Conservation (phyloP, 2,797 vertebrate genomes). For the Sebastes nivosus region DNA sequence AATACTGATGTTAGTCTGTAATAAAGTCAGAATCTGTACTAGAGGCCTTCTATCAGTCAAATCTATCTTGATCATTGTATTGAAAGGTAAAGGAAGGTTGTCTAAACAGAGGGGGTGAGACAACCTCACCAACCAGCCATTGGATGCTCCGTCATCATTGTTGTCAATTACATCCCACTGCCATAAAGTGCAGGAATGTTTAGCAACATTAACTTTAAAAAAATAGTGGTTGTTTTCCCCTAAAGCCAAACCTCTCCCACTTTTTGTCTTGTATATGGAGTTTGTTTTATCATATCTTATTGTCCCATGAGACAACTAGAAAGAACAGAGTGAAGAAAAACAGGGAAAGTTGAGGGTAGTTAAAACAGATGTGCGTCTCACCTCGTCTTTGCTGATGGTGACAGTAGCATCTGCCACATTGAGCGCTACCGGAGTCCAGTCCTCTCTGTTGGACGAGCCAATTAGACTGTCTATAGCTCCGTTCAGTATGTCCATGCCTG, state of each 20-base stretch:
- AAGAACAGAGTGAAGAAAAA: background rate
- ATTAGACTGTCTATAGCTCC: slow-evolving; percentile 91
- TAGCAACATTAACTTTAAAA: background rate
- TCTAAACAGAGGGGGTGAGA: too few species aligned
- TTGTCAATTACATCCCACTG: background rate
- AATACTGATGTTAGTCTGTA: background rate
- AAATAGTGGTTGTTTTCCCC: background rate
- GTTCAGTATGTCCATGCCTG: slow-evolving; percentile 94
- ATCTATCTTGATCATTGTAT: background rate
- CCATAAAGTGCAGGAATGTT: background rate
- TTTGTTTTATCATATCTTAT: background rate
- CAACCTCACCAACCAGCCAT: too few species aligned
- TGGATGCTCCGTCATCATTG: background rate
- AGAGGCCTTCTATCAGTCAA: background rate
- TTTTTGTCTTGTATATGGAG: background rate
- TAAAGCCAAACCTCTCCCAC: background rate
- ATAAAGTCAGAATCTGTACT: background rate
- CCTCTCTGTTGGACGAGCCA: slow-evolving; percentile 86
- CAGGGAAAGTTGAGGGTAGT: background rate
- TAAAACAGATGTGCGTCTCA: slow-evolving; percentile 59
- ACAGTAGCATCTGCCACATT: slow-evolving; percentile 97
- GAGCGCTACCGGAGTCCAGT: slow-evolving; percentile 93
- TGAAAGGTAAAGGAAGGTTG: background rate
- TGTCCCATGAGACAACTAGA: background rate
- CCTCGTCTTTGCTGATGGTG: slow-evolving; percentile 94